Evolutionary conservation across 2,797 vertebrate genomes (phyloP), one percentile per base, ranked within the genome.

Genomic region (Spinibarbus caldwelli): DNA sequence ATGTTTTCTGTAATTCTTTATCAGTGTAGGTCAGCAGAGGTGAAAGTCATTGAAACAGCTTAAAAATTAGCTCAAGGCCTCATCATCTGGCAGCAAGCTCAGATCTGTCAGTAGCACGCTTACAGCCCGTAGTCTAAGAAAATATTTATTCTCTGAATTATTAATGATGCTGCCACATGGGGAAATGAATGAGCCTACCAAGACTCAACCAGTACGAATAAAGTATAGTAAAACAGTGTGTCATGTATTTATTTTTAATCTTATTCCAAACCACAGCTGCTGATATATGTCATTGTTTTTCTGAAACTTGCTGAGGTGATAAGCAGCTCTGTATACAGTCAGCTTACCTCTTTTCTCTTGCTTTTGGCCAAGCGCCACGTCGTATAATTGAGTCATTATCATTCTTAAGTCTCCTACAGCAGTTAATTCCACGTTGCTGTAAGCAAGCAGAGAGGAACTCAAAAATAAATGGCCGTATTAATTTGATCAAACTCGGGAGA

Each of bases 361-460:
- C 47, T 73, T 85, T 85, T 86, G 85, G 86, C 78, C 64, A 80
- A 67, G 72, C 78, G 78, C 72, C 80, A 86, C 38, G 17, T 62
- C 38, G 64, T 83, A 80, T 89, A 85, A 86, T 89, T 88, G 84
- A 85, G 78, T 82, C 86, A 88, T 88, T 91, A 87, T 84, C 85
- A 84, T 90, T 88, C 77, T 75, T 80, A 87, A 86, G 78, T 82
- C 82, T 81, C 62, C 81, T 82, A 87, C 84, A 86, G 88, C 88
- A 85, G 87, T 83, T 85, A 80, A 87, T 87, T 90, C 87, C 57
- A 77, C 71, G 23, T 85, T 84, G 83, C 82, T 87, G 72, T 88
- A 87, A 88, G 80, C 85, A 86, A 85, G 82, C 80, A 85, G 85
- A 89, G 84, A 84, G 86, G 49, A 90, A 85, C 47, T 80, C 78